A percentile compares a stretch with the other conserved stretches of the same genome.
These are phyloP conservation scores for Cephalopholis sonnerati DNA, from an alignment of 2,113 vertebrate species.

Conservation along the genomic window DNA sequence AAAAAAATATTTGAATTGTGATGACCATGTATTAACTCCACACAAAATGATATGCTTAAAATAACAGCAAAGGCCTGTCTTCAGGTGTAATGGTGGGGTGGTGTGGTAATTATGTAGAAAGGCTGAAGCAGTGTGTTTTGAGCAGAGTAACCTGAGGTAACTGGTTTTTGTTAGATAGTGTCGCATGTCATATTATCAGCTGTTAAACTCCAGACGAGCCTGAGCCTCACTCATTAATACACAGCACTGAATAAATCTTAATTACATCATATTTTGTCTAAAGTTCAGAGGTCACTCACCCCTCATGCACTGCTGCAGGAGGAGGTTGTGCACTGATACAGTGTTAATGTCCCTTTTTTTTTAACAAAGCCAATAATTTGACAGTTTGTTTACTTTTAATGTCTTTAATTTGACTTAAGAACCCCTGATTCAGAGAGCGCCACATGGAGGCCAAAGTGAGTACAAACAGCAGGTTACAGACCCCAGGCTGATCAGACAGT, in stretches of 20 bases:
- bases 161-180: not conserved
- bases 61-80: not conserved
- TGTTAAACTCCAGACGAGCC: not conserved
- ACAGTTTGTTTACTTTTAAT: slow-evolving; percentile 62
- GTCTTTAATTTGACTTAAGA: slow-evolving; percentile 75
- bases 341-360: not conserved
- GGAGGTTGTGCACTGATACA: not conserved
- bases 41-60: not conserved
- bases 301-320: not conserved
- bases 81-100: not conserved
- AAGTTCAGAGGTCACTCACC: not conserved
- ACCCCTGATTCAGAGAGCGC: slow-evolving; percentile 68
- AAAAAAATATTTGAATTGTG: not conserved
- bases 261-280: not conserved
- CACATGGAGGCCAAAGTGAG: slow-evolving; percentile 52
- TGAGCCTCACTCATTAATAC: not conserved
- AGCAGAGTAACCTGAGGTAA: not conserved
- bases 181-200: not conserved
- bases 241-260: not conserved
- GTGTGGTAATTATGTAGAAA: not conserved
- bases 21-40: not conserved
- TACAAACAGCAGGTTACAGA: slow-evolving; percentile 75
- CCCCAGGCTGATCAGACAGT: slow-evolving; percentile 40
- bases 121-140: not conserved
- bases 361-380: slow-evolving; percentile 33